Percentiles rank a stretch among this genome's conserved stretches.
Evolutionary conservation across 2,113 vertebrate species (phyloP).

Genomic region (Tympanuchus pallidicinctus): DNA sequence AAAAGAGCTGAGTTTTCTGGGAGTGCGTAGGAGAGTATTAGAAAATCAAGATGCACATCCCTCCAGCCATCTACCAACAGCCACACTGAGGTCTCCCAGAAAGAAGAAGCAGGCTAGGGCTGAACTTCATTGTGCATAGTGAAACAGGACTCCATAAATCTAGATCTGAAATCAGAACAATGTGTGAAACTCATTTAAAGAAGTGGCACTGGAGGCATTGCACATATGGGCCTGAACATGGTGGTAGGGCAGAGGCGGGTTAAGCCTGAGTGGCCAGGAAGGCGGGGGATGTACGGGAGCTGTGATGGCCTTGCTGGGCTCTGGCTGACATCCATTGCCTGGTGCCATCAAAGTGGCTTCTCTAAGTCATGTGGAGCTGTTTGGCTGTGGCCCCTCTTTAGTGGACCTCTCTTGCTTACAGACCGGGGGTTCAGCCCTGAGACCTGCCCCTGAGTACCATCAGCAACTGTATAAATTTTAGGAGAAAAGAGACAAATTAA

Average conservation of each 20-base stretch:
- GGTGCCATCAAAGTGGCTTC: accelerated
- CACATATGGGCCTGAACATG: accelerated
- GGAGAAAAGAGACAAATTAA: not conserved
- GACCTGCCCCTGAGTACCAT: not conserved
- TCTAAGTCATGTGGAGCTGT: not conserved
- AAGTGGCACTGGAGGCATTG: not conserved
- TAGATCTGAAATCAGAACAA: not conserved
- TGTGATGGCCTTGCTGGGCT: not conserved
- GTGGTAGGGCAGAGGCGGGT: accelerated
- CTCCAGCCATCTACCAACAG: not conserved
- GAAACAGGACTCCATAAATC: accelerated
- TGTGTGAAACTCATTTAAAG: not conserved
- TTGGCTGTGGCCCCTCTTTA: not conserved
- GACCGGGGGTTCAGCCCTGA: not conserved
- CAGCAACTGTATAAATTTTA: not conserved
- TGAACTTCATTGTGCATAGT: not conserved
- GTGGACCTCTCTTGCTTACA: not conserved
- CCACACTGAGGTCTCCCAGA: accelerated
- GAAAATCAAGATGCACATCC: not conserved
- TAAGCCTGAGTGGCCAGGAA: not conserved
- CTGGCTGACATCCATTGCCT: accelerated
- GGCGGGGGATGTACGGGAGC: not conserved
- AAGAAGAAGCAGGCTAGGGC: not conserved
- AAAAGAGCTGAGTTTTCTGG: not conserved
- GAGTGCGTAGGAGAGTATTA: not conserved